phyloP scores from a whole-genome alignment of 2,113 vertebrate genomes.

The Emydocephalus ijimae region DNA sequence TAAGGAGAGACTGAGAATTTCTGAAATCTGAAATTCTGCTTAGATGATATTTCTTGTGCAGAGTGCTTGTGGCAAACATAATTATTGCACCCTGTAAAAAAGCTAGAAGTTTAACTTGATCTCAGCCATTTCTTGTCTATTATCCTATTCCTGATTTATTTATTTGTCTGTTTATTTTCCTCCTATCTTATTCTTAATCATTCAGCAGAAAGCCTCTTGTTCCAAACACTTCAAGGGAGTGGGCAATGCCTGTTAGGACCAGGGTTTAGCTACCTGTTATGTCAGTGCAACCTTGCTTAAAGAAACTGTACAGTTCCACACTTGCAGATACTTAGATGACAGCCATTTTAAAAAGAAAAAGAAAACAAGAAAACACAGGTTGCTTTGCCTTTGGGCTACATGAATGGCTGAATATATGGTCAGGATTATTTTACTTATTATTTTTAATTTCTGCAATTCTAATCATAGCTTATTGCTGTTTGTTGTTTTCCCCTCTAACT shows the following conservation, averaged over 20 bases:
- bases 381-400: background rate
- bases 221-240: background rate
- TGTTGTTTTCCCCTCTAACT: background rate
- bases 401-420: background rate
- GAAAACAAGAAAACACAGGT: background rate
- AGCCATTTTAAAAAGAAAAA: background rate
- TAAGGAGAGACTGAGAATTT: background rate
- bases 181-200: background rate
- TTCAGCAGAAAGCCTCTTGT: background rate
- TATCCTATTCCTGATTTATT: background rate
- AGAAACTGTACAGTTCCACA: background rate
- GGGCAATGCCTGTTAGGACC: background rate
- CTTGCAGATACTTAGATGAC: background rate
- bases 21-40: background rate
- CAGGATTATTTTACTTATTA: background rate
- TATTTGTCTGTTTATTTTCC: background rate
- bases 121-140: background rate
- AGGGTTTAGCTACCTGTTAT: background rate
- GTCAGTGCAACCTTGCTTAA: background rate
- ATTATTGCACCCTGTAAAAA: background rate
- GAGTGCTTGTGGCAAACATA: background rate
- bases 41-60: background rate
- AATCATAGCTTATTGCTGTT: background rate
- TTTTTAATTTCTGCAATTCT: background rate
- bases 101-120: background rate